Percentiles rank a stretch among this genome's conserved stretches.
phyloP scores from a whole-genome alignment of 2,113 vertebrate genomes.

The Grallaria varia region DNA sequence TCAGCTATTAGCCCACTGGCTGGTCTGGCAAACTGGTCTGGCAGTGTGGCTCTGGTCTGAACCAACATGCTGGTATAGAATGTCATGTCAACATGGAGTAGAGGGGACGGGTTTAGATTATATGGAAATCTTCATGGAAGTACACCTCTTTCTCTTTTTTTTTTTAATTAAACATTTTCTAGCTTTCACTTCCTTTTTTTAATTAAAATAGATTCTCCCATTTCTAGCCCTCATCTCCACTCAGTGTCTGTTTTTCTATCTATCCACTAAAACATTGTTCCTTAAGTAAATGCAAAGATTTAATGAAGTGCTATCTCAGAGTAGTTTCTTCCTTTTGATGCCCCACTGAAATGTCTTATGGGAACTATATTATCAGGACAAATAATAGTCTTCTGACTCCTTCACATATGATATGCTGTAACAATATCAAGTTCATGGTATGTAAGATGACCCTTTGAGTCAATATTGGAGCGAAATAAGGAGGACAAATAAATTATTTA shows the following conservation, averaged over 20 bases:
- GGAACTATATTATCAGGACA: background rate
- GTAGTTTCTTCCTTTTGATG: background rate
- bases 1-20: background rate
- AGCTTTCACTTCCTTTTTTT: background rate
- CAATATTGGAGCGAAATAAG: background rate
- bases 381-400: background rate
- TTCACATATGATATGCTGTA: background rate
- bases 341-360: background rate
- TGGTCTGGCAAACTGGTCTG: background rate
- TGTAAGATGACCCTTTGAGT: background rate
- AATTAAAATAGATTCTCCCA: background rate
- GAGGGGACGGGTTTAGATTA: background rate
- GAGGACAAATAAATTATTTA: conserved; percentile 6
- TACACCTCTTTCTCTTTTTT: background rate
- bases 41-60: background rate
- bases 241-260: background rate
- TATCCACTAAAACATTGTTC: background rate
- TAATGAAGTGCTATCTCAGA: background rate
- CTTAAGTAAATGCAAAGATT: background rate
- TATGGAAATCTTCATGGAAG: background rate
- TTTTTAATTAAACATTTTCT: background rate
- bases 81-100: background rate
- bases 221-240: background rate
- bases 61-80: background rate
- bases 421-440: background rate